phyloP scores from a whole-genome alignment of 2,888 invertebrate genomes.

The Cyrtodaria siliqua region DNA sequence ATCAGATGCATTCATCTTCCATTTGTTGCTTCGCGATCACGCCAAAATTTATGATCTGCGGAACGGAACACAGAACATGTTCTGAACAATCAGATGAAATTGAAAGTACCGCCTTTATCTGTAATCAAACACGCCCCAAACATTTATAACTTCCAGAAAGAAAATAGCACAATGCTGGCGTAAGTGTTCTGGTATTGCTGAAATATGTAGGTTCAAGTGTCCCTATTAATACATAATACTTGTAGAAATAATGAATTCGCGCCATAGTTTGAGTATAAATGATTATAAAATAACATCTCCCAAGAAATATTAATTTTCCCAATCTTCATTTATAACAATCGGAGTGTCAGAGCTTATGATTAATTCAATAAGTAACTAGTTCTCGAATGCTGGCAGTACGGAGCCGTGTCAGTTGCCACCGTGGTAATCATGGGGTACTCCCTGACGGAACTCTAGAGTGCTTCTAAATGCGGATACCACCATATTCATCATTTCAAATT shows the following conservation, averaged over 20 bases:
- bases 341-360: conserved; percentile 26
- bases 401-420: conserved; percentile 11
- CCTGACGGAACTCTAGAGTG: background rate
- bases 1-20: conserved; percentile 39
- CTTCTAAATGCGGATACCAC: conserved; percentile 12
- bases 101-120: conserved; percentile 4
- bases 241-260: no score
- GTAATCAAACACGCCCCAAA: conserved; percentile 1
- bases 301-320: no score
- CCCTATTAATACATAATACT: no score
- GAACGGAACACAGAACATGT: conserved; percentile 22
- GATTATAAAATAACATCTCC: no score
- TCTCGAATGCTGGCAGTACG: conserved; percentile 5
- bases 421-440: background rate
- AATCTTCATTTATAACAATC: background rate
- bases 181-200: no score
- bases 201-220: no score
- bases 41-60: conserved; percentile 21
- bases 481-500: conserved; percentile 52
- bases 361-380: conserved; percentile 8
- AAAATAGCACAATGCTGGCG: no score
- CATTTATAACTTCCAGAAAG: background rate
- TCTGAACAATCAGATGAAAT: conserved; percentile 12
- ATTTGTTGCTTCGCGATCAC: conserved; percentile 18
- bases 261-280: no score